Base-by-base conservation (phyloP, 2,888 invertebrate species). In the Plemyria rubiginata region DNA sequence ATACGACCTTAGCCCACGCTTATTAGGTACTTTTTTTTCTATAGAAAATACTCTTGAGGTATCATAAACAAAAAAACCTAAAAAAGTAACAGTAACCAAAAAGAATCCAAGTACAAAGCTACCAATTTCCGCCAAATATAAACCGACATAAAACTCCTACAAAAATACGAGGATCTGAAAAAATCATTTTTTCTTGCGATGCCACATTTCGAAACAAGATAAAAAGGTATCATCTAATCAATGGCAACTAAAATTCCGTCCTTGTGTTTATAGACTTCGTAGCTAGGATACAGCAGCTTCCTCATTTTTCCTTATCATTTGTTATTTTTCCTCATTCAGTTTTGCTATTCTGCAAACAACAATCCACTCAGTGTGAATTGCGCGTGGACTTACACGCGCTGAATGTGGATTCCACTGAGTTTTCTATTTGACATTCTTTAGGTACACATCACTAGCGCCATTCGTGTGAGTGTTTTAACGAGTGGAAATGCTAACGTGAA, bases 161-260 rank as follows among this genome's bases (percentile, higher is more conserved):
- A 46, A 59, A 63, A 38, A 32, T 50, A 50, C 49, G 52, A 53
- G 38, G 8, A 43, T 40, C 11, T 41, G 9, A 16, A 16, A 43
- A 62, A 56, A 54, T 51, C 41, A 57, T 57, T 62, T 56, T n/a
- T 52, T 9, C 41, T 41, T 22, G 22, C 41, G 36, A 38, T 22
- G 22, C 41, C 28, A 38, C 49, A 36, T 49, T 48, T 49, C 52
- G 52, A 43, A 53, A 56, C 16, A 53, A 60, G 60, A 59, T 59
- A 64, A 64, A 60, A 64, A 64, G 41, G 48, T 41, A 52, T 45
- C 13, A 49, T 62, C 51, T 52, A 55, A 63, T 55, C 63, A 59
- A 63, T 55, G 59, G 36, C 29, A 46, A 59, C 59, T 63, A 59
- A 54, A 55, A 59, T 63, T 59, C 54, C 28, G 51, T 55, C 59